Evolutionary conservation across 2,888 invertebrate genomes (phyloP), one percentile per base, ranked within the genome.

Genomic region (Azorinus chamasolen): DNA sequence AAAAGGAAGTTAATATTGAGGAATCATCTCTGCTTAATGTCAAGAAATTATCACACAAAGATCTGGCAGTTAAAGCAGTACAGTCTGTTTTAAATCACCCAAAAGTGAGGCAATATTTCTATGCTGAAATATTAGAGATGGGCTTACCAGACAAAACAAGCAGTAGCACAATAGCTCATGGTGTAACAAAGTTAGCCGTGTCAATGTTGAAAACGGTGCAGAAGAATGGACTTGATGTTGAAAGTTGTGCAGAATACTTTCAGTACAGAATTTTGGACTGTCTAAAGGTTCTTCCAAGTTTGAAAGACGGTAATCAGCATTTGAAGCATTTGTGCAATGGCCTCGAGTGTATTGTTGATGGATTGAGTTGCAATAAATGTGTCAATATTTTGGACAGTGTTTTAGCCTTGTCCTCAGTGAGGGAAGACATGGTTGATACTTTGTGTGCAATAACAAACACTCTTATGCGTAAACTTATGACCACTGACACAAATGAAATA

Each of bases 61-160:
- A 55, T 20, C 4, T 8, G 2, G 14, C 16, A 25, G 20, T 20
- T 5, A 14, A 46, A 12, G 41, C 27, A 62, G 45, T 68, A 6
- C 55, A 51, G 51, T 41, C 61, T 22, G 62, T 73, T 12, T 62
- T 73, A 0, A 22, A 61, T 18, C 61, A 68, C 57, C 66, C 66
- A 22, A 65, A 51, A 16, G 37, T 66, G 24, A 66, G 48, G 32
- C 43, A 51, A 24, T 50, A 62, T 48, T 73, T 73, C 32, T 53
- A 66, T 3, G 25, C 25, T n/a, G 32, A 32, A 39, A 32, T 14
- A 37, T 18, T 14, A 5, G 61, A 46, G 10, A 48, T 39, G 25
- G 64, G 53, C 59, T 59, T 46, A 32, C 22, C 4, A 25, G 61
- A 54, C 22, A 61, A 25, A 10, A 32, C 4, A 32, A 10, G 32